These are phyloP conservation scores for Brachypteracias leptosomus DNA, from an alignment of 2,113 vertebrate species.

Conservation along the genomic window DNA sequence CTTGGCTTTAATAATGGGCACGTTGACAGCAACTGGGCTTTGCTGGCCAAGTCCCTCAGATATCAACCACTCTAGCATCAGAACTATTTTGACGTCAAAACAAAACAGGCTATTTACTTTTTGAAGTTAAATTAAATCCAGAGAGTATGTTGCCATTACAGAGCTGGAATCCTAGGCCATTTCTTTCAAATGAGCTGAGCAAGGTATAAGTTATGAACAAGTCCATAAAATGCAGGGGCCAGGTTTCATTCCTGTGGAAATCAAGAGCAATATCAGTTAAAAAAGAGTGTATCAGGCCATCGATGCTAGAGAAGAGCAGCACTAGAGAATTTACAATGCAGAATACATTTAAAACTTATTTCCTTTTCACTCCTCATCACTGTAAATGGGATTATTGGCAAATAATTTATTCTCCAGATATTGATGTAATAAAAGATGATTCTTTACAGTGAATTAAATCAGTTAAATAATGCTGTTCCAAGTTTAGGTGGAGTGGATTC, in stretches of 20 bases:
- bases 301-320: neutral
- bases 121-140: slow-evolving; percentile 70
- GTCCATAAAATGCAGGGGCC: neutral
- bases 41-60: slow-evolving; percentile 35
- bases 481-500: neutral
- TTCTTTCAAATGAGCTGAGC: slow-evolving; percentile 32
- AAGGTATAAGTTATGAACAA: slow-evolving; percentile 45
- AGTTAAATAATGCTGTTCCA: neutral
- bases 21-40: slow-evolving; percentile 55
- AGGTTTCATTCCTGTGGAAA: neutral
- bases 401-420: neutral
- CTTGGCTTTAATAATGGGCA: slow-evolving; percentile 46
- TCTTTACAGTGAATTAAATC: neutral
- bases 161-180: neutral
- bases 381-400: neutral
- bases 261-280: neutral
- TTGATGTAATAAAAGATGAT: neutral
- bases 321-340: neutral
- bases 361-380: neutral
- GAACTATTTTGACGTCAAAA: slow-evolving; percentile 60
- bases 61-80: slow-evolving; percentile 44
- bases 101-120: slow-evolving; percentile 62
- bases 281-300: neutral
- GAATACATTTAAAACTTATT: neutral
- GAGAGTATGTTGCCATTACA: neutral